Base-by-base conservation (phyloP, 2,797 vertebrate species). In the Platalea minor region DNA sequence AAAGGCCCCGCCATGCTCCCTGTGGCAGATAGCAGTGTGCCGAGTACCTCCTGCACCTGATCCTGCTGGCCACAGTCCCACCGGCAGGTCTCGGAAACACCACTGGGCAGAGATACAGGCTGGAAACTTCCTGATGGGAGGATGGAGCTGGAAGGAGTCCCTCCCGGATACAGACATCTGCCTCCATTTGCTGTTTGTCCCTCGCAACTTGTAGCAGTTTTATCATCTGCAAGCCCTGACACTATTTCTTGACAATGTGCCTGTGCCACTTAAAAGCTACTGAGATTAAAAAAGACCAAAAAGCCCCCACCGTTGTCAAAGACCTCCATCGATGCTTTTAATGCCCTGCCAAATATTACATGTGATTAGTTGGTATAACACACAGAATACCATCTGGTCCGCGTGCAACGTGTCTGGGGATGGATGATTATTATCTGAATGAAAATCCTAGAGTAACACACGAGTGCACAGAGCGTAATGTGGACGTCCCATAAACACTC, bases 291-390 rank as follows among this genome's bases (percentile, higher is more conserved):
- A 92, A 86, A 91, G 53, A 64, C 57, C 21, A 54, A 65, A 78
- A 54, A 35, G 5, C 1, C 29, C 17, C 29, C 51, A 43, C 23
- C 0, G 0, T 61, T 86, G 91, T 93, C 65, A 76, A 75, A 94
- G 89, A 89, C 92, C 73, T 91, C 91, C 92, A 29, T 75, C 2
- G 0, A n/a, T 67, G 93, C 87, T 96, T 96, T 92, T 96, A 91
- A 88, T 86, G 67, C 60, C n/a, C 63, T 94, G 94, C 91, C 92
- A 97, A 95, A 69, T 43, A 57, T 60, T 41, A 8, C 57, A 24
- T 81, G 82, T 84, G 61, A 88, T 96, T 94, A 93, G 72, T 35
- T 91, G 91, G 72, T 94, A 86, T 43, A 94, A 78, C 59, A 69
- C 31, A 79, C 45, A 85, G 75, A 61, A 77, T 64, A 65, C 73